Base-by-base conservation (phyloP, 1,140 invertebrate species). In the Drosophila serrata region DNA sequence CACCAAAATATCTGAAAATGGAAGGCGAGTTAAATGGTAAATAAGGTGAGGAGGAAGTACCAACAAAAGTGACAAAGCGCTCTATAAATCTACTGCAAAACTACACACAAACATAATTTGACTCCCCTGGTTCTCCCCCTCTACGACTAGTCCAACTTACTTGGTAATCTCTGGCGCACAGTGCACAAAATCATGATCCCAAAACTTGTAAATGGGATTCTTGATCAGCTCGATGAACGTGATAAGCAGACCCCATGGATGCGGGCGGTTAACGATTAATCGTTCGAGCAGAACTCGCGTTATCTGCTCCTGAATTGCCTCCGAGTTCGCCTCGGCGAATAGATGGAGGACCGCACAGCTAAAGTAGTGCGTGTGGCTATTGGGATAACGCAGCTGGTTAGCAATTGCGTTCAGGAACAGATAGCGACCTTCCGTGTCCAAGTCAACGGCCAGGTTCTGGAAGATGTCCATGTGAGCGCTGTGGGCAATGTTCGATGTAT, bases 391-490 rank as follows among this genome's bases (percentile, higher is more conserved):
- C 77, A 99, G 93, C 91, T 99, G 99, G 94, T 99, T 99, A 27
- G 98, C 98, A 77, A 99, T 98, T 1, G 99, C 98, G 93, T 99
- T 99, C 81, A 99, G 94, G 93, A 99, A 99, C 77, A 99, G 94
- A 93, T 99, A 99, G 79, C 96, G 94, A 93, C 98, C 99, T 94
- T 99, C 99, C 13, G 98, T 99, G 92, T 99, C 99, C 35, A 99
- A 95, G 93, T 99, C 98, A 4, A 99, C 98, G 15, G 98, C 98
- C 69, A 99, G 95, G 94, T 99, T 99, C 93, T 99, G 98, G 94
- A 99, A 99, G 67, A 99, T 99, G 91, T 99, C 99, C 98, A 99
- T 99, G 91, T 99, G 98, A 1, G 98, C 96, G 22, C 98, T 98
- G 90, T 99, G 98, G 7, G 97, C 97, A 67, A 99, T 99, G 1